A percentile compares a stretch with the other conserved stretches of the same genome.
Evolutionary conservation across 1,140 invertebrate genomes (phyloP).

Genomic region (Bilobella aurantiaca): DNA sequence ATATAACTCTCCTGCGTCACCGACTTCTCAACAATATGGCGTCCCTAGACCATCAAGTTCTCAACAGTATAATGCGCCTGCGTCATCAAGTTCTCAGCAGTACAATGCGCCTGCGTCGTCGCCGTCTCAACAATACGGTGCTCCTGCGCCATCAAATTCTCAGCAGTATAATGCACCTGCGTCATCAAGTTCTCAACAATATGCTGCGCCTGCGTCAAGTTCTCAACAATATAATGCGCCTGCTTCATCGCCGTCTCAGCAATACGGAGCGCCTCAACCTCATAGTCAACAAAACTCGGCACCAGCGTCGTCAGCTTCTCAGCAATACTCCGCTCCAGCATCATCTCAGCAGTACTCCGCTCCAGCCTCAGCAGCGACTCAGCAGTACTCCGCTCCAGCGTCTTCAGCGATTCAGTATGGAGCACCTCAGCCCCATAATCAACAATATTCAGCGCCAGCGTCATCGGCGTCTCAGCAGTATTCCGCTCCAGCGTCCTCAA

Average conservation of each 20-base stretch:
- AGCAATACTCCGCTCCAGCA: constrained; percentile 6
- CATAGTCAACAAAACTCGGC: constrained; percentile 9
- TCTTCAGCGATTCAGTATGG: not conserved
- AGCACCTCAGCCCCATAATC: not conserved
- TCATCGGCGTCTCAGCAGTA: not conserved
- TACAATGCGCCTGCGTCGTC: no score
- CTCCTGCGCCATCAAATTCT: no score
- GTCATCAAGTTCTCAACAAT: no score
- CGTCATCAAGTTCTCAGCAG: no score
- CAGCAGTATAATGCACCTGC: no score
- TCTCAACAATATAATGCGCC: no score
- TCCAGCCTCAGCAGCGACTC: not conserved
- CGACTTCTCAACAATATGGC: no score
- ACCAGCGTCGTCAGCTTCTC: not conserved
- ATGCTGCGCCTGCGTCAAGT: no score
- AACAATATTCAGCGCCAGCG: constrained; percentile 13
- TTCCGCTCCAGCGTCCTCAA: constrained; percentile 16
- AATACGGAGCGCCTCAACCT: constrained; percentile 4
- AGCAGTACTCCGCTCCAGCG: constrained; percentile 5
- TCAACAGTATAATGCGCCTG: no score
- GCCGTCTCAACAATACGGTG: no score
- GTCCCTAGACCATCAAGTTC: no score
- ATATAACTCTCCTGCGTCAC: no score
- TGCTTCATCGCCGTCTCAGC: not conserved
- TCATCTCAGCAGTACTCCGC: constrained; percentile 16